Conservation (phyloP, 2,113 vertebrate genomes). For the Galbula dea region DNA sequence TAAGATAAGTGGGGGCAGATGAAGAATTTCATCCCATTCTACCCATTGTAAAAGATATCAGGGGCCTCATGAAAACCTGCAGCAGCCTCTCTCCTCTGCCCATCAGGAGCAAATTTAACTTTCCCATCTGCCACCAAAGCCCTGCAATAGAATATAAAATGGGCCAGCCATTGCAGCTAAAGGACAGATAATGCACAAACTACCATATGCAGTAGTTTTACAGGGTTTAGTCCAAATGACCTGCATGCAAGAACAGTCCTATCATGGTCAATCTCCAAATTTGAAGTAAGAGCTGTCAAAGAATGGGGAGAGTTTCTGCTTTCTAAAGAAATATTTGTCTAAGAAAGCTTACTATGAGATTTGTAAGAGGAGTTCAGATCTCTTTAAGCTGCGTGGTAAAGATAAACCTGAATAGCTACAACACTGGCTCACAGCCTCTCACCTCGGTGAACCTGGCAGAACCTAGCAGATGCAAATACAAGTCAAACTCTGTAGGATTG, state of each 20-base stretch:
- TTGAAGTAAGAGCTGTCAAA: background rate
- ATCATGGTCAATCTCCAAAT: background rate
- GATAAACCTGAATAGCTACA: background rate
- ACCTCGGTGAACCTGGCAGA: background rate
- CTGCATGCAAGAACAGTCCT: background rate
- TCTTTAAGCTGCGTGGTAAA: background rate
- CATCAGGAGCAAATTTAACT: slow-evolving; percentile 22
- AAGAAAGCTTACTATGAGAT: background rate
- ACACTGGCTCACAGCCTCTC: background rate
- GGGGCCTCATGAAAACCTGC: background rate
- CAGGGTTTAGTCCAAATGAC: background rate
- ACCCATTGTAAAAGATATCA: background rate
- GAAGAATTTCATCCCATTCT: background rate
- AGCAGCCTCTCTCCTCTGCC: background rate
- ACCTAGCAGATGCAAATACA: slow-evolving; percentile 9
- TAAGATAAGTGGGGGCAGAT: background rate
- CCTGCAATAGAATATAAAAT: background rate
- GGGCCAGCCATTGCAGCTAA: background rate
- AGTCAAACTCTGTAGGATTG: slow-evolving; percentile 24
- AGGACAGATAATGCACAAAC: background rate
- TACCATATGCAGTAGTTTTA: background rate
- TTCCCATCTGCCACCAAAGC: slow-evolving; percentile 18
- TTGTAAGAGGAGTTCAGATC: background rate
- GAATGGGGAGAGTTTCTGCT: background rate
- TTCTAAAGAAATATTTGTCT: background rate